Evolutionary conservation across 2,888 invertebrate genomes (phyloP).

Genomic region (Synanthedon andrenaeformis): DNA sequence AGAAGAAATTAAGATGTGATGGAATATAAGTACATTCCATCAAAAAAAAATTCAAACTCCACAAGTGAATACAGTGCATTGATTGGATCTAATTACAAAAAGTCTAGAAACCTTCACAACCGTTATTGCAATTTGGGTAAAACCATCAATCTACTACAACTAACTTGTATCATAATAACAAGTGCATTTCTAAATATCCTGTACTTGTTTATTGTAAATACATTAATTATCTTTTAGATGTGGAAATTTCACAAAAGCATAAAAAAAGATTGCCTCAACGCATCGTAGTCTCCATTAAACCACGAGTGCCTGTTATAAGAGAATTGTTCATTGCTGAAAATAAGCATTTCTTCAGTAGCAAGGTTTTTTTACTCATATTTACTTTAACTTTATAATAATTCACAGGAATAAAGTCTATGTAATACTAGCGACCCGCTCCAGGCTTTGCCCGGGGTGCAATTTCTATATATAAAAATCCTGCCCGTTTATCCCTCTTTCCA

Average conservation of each 20-base stretch:
- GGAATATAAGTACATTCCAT: conserved; percentile 60
- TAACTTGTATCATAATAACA: neutral
- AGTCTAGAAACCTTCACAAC: neutral
- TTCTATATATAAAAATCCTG: too few relatives aligned
- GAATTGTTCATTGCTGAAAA: conserved; percentile 51
- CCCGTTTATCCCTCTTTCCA: too few relatives aligned
- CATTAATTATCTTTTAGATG: conserved; percentile 18
- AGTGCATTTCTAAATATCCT: neutral
- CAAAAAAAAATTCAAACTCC: conserved; percentile 48
- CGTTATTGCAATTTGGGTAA: too few relatives aligned
- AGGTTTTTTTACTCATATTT: conserved; percentile 19
- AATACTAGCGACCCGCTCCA: neutral
- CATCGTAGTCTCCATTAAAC: conserved; percentile 47
- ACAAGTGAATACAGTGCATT: conserved; percentile 45
- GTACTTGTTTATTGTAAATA: neutral
- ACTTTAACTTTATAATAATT: too few relatives aligned
- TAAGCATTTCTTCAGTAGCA: conserved; percentile 31
- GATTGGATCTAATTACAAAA: conserved; percentile 30
- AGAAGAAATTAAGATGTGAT: conserved; percentile 61
- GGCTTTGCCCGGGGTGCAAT: too few relatives aligned
- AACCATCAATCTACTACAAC: too few relatives aligned
- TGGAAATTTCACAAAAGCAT: conserved; percentile 40
- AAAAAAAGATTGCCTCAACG: conserved; percentile 32
- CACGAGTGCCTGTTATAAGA: conserved; percentile 41
- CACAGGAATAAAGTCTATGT: too few relatives aligned